A percentile compares a stretch with the other conserved stretches of the same genome.
Evolutionary conservation across 2,113 vertebrate genomes (phyloP).

Genomic region (Peromyscus leucopus): DNA sequence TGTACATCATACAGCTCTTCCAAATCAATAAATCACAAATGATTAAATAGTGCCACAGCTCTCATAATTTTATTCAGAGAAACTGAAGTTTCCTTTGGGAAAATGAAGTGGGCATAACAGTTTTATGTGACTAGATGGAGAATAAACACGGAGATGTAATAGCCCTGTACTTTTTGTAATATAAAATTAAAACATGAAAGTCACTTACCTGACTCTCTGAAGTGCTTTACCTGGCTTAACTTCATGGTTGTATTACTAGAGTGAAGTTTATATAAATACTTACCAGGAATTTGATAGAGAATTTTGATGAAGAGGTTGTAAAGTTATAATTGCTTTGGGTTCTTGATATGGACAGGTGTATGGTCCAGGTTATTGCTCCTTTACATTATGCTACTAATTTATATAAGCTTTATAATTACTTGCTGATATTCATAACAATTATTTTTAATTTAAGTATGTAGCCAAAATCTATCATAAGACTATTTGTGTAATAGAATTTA

Average conservation of each 20-base stretch:
- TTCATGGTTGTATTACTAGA: constrained; percentile 44
- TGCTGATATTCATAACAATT: neutral
- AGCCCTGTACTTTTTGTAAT: constrained; percentile 13
- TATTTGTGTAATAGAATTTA: neutral
- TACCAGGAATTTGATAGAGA: constrained; percentile 28
- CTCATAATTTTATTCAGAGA: constrained; percentile 65
- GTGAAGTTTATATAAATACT: constrained; percentile 42
- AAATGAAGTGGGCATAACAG: constrained; percentile 59
- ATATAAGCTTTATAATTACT: neutral
- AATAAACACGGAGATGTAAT: constrained; percentile 64
- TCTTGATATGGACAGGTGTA: constrained; percentile 28
- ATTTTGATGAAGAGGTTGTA: neutral
- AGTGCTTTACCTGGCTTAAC: neutral
- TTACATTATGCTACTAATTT: neutral
- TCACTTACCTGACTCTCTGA: neutral
- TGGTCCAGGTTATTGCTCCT: neutral
- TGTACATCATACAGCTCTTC: constrained; percentile 73
- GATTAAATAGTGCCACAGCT: constrained; percentile 41
- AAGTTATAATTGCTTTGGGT: constrained; percentile 56
- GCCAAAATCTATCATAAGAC: neutral
- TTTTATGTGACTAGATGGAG: constrained; percentile 67
- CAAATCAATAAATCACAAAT: constrained; percentile 81
- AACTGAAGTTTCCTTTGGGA: constrained; percentile 76
- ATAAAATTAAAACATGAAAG: constrained; percentile 64
- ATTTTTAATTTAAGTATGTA: neutral